These are phyloP conservation scores for Amiota communis DNA, from an alignment of 2,888 invertebrate species.

Conservation along the genomic window DNA sequence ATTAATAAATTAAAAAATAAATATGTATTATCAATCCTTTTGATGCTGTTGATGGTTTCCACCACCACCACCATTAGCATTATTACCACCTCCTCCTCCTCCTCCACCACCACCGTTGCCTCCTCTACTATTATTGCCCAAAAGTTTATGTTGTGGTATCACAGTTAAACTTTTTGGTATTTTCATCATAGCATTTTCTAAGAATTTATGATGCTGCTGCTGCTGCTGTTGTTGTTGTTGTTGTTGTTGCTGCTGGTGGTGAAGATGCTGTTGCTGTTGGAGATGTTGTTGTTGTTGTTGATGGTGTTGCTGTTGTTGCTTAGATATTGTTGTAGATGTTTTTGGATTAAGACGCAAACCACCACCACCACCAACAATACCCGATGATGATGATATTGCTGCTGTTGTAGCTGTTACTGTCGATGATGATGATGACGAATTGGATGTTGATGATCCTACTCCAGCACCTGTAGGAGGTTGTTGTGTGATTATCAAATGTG, in stretches of 20 bases:
- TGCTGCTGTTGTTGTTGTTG: slow-evolving; percentile 54
- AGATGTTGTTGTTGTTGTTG: slow-evolving; percentile 52
- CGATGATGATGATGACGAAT: slow-evolving; percentile 9
- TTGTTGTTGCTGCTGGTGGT: slow-evolving; percentile 47
- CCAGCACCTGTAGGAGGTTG: neutral
- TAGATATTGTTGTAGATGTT: slow-evolving; percentile 40
- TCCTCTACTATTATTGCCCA: slow-evolving; percentile 46
- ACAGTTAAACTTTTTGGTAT: slow-evolving; percentile 88
- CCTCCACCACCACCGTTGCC: slow-evolving; percentile 30
- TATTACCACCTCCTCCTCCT: slow-evolving; percentile 41
- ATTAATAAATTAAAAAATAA: neutral
- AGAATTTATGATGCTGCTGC: slow-evolving; percentile 64
- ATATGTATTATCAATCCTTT: no score
- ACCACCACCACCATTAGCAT: slow-evolving; percentile 23
- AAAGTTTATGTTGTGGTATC: slow-evolving; percentile 78
- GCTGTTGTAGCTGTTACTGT: neutral
- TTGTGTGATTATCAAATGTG: slow-evolving; percentile 48
- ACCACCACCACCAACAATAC: neutral
- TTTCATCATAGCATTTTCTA: slow-evolving; percentile 76
- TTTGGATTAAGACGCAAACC: slow-evolving; percentile 63
- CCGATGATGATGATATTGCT: slow-evolving; percentile 61
- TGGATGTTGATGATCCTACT: no score
- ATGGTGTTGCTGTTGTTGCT: slow-evolving; percentile 48
- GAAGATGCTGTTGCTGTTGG: slow-evolving; percentile 31
- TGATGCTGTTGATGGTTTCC: slow-evolving; percentile 1